Evolutionary conservation across 2,113 vertebrate genomes (phyloP).

Genomic region (Cranoglanis bouderius): DNA sequence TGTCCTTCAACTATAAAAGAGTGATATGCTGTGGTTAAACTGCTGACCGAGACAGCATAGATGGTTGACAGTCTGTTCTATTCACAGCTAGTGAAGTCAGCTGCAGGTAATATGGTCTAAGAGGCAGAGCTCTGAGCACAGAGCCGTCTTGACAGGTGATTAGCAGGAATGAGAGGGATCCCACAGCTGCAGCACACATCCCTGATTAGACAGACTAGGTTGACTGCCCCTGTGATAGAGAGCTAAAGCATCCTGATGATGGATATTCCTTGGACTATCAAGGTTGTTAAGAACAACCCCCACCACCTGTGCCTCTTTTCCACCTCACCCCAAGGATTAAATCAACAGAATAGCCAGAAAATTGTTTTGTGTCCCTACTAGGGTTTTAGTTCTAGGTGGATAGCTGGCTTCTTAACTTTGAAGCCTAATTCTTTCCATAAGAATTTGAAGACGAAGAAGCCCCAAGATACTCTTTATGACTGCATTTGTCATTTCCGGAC

Average conservation of each 20-base stretch:
- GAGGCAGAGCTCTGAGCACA: conserved; percentile 51
- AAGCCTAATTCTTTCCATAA: conserved; percentile 61
- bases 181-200: conserved; percentile 52
- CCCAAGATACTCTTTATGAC: conserved; percentile 63
- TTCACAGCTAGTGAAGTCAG: conserved; percentile 40
- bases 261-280: conserved; percentile 54
- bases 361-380: conserved; percentile 73
- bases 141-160: conserved; percentile 58
- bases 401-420: conserved; percentile 70
- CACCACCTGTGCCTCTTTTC: conserved; percentile 43
- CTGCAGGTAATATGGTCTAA: conserved; percentile 60
- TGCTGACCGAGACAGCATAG: conserved; percentile 32
- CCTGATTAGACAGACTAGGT: conserved; percentile 65
- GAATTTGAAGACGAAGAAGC: conserved; percentile 60
- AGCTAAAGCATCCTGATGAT: conserved; percentile 58
- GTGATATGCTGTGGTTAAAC: conserved; percentile 3
- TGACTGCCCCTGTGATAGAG: conserved; percentile 62
- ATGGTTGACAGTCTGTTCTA: conserved; percentile 43
- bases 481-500: conserved; percentile 23
- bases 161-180: conserved; percentile 58
- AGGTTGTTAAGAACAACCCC: conserved; percentile 43
- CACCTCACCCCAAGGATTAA: conserved; percentile 71
- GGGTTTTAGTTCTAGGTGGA: conserved; percentile 74
- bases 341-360: conserved; percentile 75
- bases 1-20: conserved; percentile 23